phyloP scores from a whole-genome alignment of 2,797 vertebrate species.

The Alosa sapidissima region DNA sequence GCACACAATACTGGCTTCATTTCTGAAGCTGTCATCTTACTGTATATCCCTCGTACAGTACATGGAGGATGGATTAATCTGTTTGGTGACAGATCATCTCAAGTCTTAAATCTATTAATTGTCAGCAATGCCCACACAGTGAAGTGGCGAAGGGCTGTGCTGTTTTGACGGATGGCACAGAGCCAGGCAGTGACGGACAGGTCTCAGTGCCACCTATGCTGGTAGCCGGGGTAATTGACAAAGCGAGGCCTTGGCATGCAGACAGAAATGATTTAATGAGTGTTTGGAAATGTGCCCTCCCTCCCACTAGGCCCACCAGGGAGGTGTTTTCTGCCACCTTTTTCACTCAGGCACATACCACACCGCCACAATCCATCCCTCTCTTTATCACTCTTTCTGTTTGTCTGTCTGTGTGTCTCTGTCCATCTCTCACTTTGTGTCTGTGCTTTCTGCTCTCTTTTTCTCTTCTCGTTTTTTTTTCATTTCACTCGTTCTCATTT shows the following conservation, averaged over 20 bases:
- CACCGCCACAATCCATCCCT: background rate
- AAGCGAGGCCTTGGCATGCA: background rate
- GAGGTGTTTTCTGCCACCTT: background rate
- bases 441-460: background rate
- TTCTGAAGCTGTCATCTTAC: background rate
- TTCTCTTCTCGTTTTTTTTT: too few species aligned
- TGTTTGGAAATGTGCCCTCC: background rate
- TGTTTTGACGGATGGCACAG: background rate
- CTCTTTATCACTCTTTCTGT: background rate
- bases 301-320: background rate
- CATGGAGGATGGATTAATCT: background rate
- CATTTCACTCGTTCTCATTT: background rate
- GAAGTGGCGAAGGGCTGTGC: background rate
- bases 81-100: background rate
- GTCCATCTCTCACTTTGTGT: too few species aligned
- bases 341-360: background rate
- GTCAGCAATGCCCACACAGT: background rate
- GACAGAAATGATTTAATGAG: conserved; percentile 17
- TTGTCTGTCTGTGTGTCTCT: background rate
- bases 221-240: conserved; percentile 1
- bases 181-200: conserved; percentile 1
- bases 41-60: background rate
- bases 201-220: background rate
- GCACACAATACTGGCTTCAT: background rate
- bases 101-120: too few species aligned